Evolutionary conservation across 2,113 vertebrate species (phyloP).

Genomic region (Neomonachus schauinslandi): DNA sequence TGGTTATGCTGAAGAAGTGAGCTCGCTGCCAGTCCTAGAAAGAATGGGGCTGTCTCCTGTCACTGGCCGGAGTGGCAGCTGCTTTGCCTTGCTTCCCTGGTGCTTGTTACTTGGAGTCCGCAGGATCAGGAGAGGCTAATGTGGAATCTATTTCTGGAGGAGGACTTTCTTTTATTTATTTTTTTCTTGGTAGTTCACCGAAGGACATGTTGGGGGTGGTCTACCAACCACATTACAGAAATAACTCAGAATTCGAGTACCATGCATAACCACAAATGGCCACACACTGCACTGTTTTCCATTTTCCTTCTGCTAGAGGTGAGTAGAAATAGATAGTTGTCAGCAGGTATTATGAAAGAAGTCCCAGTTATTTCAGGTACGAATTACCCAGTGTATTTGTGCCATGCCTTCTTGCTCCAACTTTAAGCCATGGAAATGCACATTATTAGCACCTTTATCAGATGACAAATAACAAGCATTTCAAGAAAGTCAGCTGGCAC

Average conservation of each 20-base stretch:
- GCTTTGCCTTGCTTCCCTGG: neutral
- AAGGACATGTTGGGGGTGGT: neutral
- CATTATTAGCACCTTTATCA: neutral
- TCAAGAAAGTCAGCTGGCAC: neutral
- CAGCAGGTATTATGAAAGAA: neutral
- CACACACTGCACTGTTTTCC: neutral
- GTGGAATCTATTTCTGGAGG: neutral
- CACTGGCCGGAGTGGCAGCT: neutral
- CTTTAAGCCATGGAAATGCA: conserved; percentile 1
- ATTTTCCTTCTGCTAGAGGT: neutral
- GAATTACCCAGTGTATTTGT: conserved; percentile 20
- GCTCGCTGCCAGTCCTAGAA: neutral
- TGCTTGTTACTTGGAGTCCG: neutral
- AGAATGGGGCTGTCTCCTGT: neutral
- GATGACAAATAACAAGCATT: neutral
- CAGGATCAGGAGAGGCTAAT: neutral
- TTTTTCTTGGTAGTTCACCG: neutral
- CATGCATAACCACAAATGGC: neutral
- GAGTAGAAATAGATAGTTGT: neutral
- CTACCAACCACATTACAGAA: neutral
- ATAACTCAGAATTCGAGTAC: neutral
- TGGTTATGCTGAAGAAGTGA: neutral
- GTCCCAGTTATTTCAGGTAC: neutral
- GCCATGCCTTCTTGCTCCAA: neutral
- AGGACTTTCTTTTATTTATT: neutral